Evolutionary conservation across 2,888 invertebrate species (phyloP).

Genomic region (Philaethria dido): DNA sequence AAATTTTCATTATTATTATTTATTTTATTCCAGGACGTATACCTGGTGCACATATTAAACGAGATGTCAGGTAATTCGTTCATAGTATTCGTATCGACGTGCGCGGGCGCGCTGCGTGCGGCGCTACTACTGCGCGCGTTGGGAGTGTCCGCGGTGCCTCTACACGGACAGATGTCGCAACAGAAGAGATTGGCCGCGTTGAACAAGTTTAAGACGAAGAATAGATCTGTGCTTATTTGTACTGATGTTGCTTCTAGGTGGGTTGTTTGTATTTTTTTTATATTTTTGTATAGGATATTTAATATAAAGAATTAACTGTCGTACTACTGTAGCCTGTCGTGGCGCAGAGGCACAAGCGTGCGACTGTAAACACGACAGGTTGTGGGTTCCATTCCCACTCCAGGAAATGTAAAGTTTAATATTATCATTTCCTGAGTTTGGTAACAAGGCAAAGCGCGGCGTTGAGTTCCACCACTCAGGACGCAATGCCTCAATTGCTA

Average conservation of each 20-base stretch:
- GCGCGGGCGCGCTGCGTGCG: slow-evolving; percentile 94
- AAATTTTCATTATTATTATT: too few species aligned
- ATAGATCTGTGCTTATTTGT: slow-evolving; percentile 96
- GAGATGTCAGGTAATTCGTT: slow-evolving; percentile 97
- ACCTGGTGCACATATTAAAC: slow-evolving; percentile 96
- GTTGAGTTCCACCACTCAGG: too few species aligned
- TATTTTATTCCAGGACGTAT: slow-evolving; percentile 96
- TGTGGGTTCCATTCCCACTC: too few species aligned
- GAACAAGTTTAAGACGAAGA: slow-evolving; percentile 98
- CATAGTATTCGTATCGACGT: slow-evolving; percentile 98
- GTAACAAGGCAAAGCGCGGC: too few species aligned
- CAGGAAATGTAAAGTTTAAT: too few species aligned
- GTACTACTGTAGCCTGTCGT: too few species aligned
- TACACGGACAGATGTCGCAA: slow-evolving; percentile 99
- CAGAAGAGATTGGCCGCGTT: slow-evolving; percentile 97
- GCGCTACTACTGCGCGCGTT: slow-evolving; percentile 95
- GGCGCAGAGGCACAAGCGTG: too few species aligned
- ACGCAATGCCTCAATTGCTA: too few species aligned
- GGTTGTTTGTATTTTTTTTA: slow-evolving; percentile 40
- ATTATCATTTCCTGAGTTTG: too few species aligned
- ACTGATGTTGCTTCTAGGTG: slow-evolving; percentile 99
- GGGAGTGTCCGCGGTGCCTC: slow-evolving; percentile 96
- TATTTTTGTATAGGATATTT: neutral
- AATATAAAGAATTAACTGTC: too few species aligned
- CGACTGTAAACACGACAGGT: too few species aligned